Evolutionary conservation across 2,888 invertebrate species (phyloP).

Genomic region (Tuta absoluta): DNA sequence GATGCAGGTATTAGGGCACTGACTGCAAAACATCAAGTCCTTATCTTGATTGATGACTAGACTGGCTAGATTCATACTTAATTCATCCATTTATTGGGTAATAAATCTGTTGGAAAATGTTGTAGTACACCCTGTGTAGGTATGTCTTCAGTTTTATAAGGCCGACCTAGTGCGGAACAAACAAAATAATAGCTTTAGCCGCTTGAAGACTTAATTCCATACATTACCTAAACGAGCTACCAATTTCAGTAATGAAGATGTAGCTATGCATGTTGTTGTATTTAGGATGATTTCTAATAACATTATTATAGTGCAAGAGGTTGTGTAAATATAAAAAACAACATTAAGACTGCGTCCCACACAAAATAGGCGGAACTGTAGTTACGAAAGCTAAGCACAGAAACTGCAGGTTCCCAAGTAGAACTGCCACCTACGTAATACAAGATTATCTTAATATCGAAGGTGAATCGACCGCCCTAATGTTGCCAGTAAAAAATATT

Average conservation of each 20-base stretch:
- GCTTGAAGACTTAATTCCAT: constrained; percentile 48
- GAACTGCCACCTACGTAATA: constrained; percentile 64
- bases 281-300: neutral
- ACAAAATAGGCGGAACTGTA: constrained; percentile 41
- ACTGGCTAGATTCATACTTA: too few species aligned
- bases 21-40: too few species aligned
- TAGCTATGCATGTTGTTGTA: constrained; percentile 15
- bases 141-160: constrained; percentile 44
- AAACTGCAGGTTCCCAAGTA: constrained; percentile 52
- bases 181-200: constrained; percentile 48
- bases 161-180: constrained; percentile 37
- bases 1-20: too few species aligned
- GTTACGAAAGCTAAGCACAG: constrained; percentile 56
- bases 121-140: neutral
- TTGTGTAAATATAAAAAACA: constrained; percentile 43
- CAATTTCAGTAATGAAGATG: constrained; percentile 41
- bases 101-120: too few species aligned
- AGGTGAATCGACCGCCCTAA: constrained; percentile 67
- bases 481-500: neutral
- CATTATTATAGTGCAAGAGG: constrained; percentile 33
- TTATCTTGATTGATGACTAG: too few species aligned
- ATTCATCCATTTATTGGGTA: too few species aligned
- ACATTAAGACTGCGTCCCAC: constrained; percentile 49
- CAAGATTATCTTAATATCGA: constrained; percentile 68
- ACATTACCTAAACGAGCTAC: constrained; percentile 42